These are phyloP conservation scores for Apis mellifera DNA, from an alignment of 1,140 invertebrate genomes.

Conservation along the genomic window DNA sequence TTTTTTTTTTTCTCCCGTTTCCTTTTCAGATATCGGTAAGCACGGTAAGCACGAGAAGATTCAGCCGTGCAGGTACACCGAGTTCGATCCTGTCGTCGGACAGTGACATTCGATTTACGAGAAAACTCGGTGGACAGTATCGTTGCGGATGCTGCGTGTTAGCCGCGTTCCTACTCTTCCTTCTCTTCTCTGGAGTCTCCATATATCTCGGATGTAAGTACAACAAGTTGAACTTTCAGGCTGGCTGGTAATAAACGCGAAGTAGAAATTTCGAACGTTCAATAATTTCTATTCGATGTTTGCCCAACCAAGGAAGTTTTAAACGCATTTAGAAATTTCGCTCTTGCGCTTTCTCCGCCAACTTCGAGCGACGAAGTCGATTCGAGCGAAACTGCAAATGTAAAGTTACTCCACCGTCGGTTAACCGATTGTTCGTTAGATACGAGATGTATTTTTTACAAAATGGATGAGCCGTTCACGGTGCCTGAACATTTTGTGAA, in stretches of 20 bases:
- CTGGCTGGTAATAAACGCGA: no score
- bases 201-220: constrained; percentile 95
- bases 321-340: not conserved
- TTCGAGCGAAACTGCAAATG: constrained; percentile 23
- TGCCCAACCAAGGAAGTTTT: not conserved
- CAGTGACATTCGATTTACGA: constrained; percentile 92
- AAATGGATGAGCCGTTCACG: constrained; percentile 51
- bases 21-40: constrained; percentile 78
- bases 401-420: constrained; percentile 43
- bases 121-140: constrained; percentile 90
- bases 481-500: constrained; percentile 42
- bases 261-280: no score
- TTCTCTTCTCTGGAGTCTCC: constrained; percentile 89
- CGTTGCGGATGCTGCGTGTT: constrained; percentile 92
- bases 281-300: not conserved
- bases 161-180: constrained; percentile 90
- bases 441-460: constrained; percentile 52
- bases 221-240: not conserved
- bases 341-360: constrained; percentile 46
- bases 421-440: constrained; percentile 48
- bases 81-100: constrained; percentile 91
- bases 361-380: not conserved
- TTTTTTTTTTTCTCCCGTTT: not conserved
- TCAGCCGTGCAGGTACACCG: constrained; percentile 83
- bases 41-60: constrained; percentile 79